Evolutionary conservation across 1,140 invertebrate genomes (phyloP), one percentile per base, ranked within the genome.

Genomic region (Heliconius congener): DNA sequence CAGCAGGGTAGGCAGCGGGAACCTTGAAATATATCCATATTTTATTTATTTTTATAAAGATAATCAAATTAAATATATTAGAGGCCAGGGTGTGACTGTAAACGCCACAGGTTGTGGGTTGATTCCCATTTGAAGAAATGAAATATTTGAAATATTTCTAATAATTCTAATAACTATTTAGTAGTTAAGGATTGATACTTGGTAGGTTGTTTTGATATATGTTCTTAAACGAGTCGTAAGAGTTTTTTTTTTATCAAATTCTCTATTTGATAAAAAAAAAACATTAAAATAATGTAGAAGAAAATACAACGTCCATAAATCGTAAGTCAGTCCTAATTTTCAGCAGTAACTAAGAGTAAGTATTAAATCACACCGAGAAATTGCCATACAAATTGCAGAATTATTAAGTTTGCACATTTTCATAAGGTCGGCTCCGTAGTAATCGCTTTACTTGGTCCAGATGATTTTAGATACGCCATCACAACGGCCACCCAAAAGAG

Each of bases 361-460:
- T 81, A 77, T 78, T 81, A 81, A 81, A 81, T 81, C 80, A 81
- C 77, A 66, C 73, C 80, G 80, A 75, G 80, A 81, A 81, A 78
- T 81, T 86, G 83, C 84, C 83, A 84, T 83, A 83, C 87, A 91
- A 89, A 88, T 85, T 85, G 84, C 83, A 83, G 85, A 86, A 89
- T 93, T 91, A 90, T 90, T 91, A 89, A 88, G 84, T 90, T 88
- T 89, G 82, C 84, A 88, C 85, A 89, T 93, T 91, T 91, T 90
- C 87, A 90, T 89, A 91, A 91, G 89, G 83, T 90, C 86, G 81
- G 79, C 82, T 73, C 84, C 85, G 82, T 86, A 90, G 88, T 91
- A 90, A 92, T 93, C 85, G 88, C 87, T 91, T 93, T 92, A 93
- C 90, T 93, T 92, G 86, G 88, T 91, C 88, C 89, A 91, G 89